Conservation (phyloP, 1,140 invertebrate genomes). For the Acromyrmex charruanus region DNA sequence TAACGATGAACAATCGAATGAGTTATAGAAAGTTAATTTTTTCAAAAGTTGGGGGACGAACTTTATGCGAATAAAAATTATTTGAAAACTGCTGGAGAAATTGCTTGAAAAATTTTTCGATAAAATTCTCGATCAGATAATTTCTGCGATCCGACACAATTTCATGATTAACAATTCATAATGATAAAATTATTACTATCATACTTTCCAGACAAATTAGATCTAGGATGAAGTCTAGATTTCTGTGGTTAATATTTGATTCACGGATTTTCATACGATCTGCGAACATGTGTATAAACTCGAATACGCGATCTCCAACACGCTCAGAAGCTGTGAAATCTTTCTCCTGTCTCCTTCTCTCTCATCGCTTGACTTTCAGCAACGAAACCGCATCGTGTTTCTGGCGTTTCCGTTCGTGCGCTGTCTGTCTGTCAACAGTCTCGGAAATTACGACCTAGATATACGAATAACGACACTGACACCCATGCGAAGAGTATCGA, state of each 20-base stretch:
- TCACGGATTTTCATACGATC: constrained; percentile 17
- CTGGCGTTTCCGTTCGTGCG: constrained; percentile 48
- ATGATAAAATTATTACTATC: not conserved
- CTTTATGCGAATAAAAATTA: not conserved
- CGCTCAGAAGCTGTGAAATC: constrained; percentile 32
- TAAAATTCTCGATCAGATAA: not conserved
- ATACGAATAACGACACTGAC: constrained; percentile 57
- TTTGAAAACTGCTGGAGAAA: constrained; percentile 7
- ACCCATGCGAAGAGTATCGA: constrained; percentile 1
- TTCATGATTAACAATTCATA: not conserved
- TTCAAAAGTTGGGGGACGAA: too few relatives aligned
- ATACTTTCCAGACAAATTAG: not conserved
- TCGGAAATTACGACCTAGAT: constrained; percentile 58
- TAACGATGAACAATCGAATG: too few relatives aligned
- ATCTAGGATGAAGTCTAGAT: not conserved
- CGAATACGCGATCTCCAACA: constrained; percentile 15
- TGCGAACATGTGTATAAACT: constrained; percentile 23
- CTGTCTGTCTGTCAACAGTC: constrained; percentile 59
- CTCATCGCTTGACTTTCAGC: constrained; percentile 38
- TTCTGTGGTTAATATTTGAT: constrained; percentile 31
- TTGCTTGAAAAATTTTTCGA: not conserved
- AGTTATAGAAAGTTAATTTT: too few relatives aligned
- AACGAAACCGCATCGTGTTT: constrained; percentile 62
- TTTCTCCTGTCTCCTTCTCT: constrained; percentile 5
- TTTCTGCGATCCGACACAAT: constrained; percentile 10